Evolutionary conservation across 2,113 vertebrate genomes (phyloP), one percentile per base, ranked within the genome.

Genomic region (Sylvicapra grimmia): DNA sequence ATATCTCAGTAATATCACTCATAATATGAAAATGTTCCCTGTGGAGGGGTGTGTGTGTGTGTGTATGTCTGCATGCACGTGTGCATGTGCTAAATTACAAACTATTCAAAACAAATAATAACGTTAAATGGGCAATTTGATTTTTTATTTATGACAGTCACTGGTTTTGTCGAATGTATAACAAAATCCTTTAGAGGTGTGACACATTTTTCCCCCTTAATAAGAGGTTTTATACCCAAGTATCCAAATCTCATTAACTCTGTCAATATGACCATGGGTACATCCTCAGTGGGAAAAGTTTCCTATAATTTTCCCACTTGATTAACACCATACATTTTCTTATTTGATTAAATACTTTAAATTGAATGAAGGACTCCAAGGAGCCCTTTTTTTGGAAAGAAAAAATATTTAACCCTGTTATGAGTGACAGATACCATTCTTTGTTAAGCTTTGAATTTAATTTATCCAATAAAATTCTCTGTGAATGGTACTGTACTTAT

Each of bases 191-290:
- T 97, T 36, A 94, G 96, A 93, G 97, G 58, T 93, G 93, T 98
- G 96, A 98, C 93, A 97, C 89, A 97, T 97, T 96, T 95, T 89
- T 31, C 15, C 27, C 59, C 27, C 40, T 86, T 97, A 97, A 94
- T 90, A 93, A 96, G 84, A 95, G 61, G 19, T 87, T 97, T 96
- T 96, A 96, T 94, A 97, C 79, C 63, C 96, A 84, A 63, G 58
- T 95, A 88, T 96, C 96, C 96, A 94, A 97, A 97, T 97, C 96
- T 98, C 97, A 98, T 98, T 97, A 98, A 97, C 93, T 97, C 85
- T 97, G 89, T 97, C 96, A 96, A 93, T 97, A 97, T 56, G 79
- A 97, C 21, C 49, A 89, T 49, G 61, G 21, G 56, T 93, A 89
- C 84, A 93, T 91, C 18, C 93, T 92, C 97, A 93, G 31, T 94